Percentiles rank a stretch among this genome's conserved stretches.
These are phyloP conservation scores for Drosophila subpulchrella DNA, from an alignment of 1,140 invertebrate genomes.

Conservation along the genomic window DNA sequence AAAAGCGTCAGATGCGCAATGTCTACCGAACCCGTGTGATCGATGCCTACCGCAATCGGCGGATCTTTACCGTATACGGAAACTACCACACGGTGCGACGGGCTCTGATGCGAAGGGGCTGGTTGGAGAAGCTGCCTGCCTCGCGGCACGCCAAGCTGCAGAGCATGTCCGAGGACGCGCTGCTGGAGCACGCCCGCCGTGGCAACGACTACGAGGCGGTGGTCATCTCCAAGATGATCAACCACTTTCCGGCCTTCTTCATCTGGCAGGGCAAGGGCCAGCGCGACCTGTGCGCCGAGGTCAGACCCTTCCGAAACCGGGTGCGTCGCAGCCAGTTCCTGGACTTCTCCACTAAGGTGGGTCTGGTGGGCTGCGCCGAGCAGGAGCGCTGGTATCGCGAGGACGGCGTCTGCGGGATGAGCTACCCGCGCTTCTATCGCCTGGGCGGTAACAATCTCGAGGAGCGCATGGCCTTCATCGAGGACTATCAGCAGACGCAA, in stretches of 20 bases:
- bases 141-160: conserved; percentile 75
- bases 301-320: conserved; percentile 85
- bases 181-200: conserved; percentile 71
- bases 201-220: conserved; percentile 82
- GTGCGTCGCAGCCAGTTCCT: conserved; percentile 85
- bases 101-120: conserved; percentile 86
- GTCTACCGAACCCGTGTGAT: conserved; percentile 71
- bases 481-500: conserved; percentile 90
- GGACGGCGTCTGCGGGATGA: conserved; percentile 86
- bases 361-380: conserved; percentile 86
- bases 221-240: conserved; percentile 87
- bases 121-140: conserved; percentile 87
- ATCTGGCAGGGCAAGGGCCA: conserved; percentile 85
- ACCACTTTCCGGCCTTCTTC: conserved; percentile 86
- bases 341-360: conserved; percentile 87
- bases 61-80: conserved; percentile 78
- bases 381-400: conserved; percentile 87
- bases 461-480: conserved; percentile 85
- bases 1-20: conserved; percentile 62
- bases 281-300: conserved; percentile 75
- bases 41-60: conserved; percentile 78
- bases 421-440: conserved; percentile 86
- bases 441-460: conserved; percentile 83
- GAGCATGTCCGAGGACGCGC: conserved; percentile 72
- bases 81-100: conserved; percentile 81